Conservation (phyloP, 2,797 vertebrate genomes). For the Avahi laniger region DNA sequence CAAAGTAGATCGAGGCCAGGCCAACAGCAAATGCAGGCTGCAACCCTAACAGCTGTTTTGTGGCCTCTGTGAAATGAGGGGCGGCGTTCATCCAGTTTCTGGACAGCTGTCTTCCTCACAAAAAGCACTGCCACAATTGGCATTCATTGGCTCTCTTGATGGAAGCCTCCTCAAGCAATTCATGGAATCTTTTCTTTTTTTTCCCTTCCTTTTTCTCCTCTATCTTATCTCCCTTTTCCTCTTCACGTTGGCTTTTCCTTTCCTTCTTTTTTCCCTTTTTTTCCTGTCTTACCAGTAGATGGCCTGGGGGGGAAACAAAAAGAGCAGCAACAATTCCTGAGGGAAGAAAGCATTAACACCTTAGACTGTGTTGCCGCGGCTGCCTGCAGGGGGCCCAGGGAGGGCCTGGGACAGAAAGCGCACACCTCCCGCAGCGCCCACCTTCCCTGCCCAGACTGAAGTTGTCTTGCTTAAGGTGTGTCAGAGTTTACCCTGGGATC, state of each 20-base stretch:
- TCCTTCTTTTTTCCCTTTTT: not conserved
- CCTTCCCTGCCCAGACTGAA: not conserved
- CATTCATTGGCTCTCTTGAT: not conserved
- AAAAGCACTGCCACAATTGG: not conserved
- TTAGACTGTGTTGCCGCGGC: not conserved
- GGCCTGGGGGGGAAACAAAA: not conserved
- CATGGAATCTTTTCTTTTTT: not conserved
- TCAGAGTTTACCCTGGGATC: slow-evolving; percentile 43
- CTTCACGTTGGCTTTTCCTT: not conserved
- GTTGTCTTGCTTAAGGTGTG: slow-evolving; percentile 57
- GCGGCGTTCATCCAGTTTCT: slow-evolving; percentile 25
- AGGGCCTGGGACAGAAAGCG: not conserved
- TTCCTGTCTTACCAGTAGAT: slow-evolving; percentile 29
- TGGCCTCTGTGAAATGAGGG: slow-evolving; percentile 44
- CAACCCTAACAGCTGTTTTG: slow-evolving; percentile 33
- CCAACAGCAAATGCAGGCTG: slow-evolving; percentile 33
- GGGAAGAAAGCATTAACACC: slow-evolving; percentile 1
- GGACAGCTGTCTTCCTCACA: slow-evolving; percentile 50
- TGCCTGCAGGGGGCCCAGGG: not conserved
- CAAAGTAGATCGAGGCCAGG: slow-evolving; percentile 30
- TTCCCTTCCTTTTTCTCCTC: not conserved
- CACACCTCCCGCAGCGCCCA: not conserved
- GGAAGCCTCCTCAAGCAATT: not conserved
- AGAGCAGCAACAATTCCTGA: not conserved
- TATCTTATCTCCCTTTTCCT: not conserved